These are phyloP conservation scores for Hesperia comma DNA, from an alignment of 2,888 invertebrate species.

Conservation along the genomic window DNA sequence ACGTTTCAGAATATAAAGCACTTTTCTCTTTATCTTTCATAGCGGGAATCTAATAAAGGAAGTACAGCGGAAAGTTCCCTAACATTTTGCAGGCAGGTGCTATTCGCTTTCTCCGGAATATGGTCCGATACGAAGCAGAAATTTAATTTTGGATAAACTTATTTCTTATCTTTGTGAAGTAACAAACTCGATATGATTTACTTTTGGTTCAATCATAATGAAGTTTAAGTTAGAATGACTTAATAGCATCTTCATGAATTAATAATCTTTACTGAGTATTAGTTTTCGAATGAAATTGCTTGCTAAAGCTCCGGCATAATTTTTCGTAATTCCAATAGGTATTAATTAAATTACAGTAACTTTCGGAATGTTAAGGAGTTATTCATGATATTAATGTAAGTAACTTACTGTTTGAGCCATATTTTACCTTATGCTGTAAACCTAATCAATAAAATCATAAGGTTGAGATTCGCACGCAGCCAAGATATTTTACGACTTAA, in stretches of 20 bases:
- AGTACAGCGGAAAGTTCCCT: conserved; percentile 19
- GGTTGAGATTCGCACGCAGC: no score
- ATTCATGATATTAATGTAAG: no score
- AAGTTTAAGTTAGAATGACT: background rate
- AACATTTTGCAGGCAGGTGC: conserved; percentile 25
- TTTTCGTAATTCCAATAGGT: no score
- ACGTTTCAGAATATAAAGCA: conserved; percentile 8
- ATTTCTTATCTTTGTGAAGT: conserved; percentile 1
- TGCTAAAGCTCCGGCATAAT: no score
- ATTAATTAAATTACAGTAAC: no score
- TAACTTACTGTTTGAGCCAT: background rate
- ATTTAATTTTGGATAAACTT: conserved; percentile 14
- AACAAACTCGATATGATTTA: conserved; percentile 3
- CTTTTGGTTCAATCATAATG: background rate
- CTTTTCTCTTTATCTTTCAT: conserved; percentile 18
- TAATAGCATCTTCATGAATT: no score
- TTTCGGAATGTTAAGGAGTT: no score
- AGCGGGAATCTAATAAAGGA: conserved; percentile 23
- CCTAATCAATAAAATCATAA: background rate
- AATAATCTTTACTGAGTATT: no score
- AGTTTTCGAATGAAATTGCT: no score
- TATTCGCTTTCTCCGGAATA: conserved; percentile 11
- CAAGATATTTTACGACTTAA: background rate
- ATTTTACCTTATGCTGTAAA: background rate
- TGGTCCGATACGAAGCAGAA: conserved; percentile 12